These are phyloP conservation scores for Hippoglossus hippoglossus DNA, from an alignment of 2,797 vertebrate species.

Conservation along the genomic window DNA sequence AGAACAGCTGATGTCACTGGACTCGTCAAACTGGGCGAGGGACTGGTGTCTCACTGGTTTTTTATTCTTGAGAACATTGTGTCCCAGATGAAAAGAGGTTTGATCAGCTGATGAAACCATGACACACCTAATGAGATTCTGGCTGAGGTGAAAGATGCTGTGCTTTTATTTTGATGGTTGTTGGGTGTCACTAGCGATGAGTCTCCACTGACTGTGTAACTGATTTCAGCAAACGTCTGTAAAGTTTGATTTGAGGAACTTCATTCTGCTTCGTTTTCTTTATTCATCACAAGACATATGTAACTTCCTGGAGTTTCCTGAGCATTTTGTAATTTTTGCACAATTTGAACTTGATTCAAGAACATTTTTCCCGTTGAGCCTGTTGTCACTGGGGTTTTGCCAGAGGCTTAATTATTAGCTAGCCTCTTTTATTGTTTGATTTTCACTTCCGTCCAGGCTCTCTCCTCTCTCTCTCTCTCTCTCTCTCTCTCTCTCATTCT, in stretches of 20 bases:
- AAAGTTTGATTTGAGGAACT: no score
- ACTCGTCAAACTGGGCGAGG: background rate
- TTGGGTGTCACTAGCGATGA: background rate
- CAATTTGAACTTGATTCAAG: background rate
- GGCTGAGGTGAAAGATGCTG: background rate
- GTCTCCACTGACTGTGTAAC: no score
- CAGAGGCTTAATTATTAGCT: background rate
- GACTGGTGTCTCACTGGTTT: background rate
- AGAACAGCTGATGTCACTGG: no score
- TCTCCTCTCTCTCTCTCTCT: no score
- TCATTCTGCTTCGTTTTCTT: no score
- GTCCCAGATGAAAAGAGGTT: slow-evolving; percentile 20
- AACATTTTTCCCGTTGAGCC: background rate
- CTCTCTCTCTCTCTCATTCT: slow-evolving; percentile 35
- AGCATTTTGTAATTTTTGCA: background rate
- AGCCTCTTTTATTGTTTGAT: background rate
- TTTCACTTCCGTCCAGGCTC: slow-evolving; percentile 16
- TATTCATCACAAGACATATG: no score
- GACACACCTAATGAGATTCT: background rate
- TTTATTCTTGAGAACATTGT: slow-evolving; percentile 12
- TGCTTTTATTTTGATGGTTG: slow-evolving; percentile 25
- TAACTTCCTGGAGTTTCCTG: background rate
- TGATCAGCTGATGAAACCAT: background rate
- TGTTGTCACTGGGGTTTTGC: background rate
- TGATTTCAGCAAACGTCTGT: no score